Percentiles rank a stretch among this genome's conserved stretches.
Evolutionary conservation across 2,113 vertebrate species (phyloP).

Genomic region (Gambusia holbrooki): DNA sequence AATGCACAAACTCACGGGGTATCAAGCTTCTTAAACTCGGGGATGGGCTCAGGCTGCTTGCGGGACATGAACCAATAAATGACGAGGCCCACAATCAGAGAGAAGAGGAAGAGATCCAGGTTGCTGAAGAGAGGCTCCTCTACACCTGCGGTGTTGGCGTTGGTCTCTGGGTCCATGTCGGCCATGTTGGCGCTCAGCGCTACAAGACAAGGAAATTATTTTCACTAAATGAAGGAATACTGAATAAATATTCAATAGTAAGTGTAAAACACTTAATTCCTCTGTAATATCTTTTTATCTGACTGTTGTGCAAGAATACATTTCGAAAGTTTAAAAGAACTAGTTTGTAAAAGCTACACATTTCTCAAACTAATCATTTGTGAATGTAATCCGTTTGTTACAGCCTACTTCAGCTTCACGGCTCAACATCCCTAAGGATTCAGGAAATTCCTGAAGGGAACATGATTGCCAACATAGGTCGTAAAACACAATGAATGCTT

Average conservation of each 20-base stretch:
- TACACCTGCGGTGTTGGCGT: conserved; percentile 44
- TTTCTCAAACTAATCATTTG: background rate
- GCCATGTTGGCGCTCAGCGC: conserved; percentile 68
- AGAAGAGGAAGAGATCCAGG: conserved; percentile 88
- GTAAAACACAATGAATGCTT: conserved; percentile 31
- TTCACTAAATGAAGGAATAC: background rate
- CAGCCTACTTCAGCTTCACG: background rate
- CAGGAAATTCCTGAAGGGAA: conserved; percentile 7
- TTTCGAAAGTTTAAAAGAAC: no score
- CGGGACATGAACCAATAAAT: conserved; percentile 93
- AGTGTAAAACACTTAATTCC: no score
- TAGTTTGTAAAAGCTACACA: background rate
- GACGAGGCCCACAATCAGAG: conserved; percentile 85
- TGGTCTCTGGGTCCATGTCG: conserved; percentile 68
- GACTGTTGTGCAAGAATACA: no score
- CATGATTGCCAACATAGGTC: conserved; percentile 25
- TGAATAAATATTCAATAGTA: no score
- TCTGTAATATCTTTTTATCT: no score
- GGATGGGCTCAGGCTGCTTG: conserved; percentile 90
- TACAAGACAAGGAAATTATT: background rate
- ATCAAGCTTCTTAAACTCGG: conserved; percentile 88
- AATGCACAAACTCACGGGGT: conserved; percentile 70
- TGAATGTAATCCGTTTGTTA: background rate
- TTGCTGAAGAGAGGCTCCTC: conserved; percentile 86
- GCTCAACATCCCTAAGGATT: background rate